These are phyloP conservation scores for Lucilia cuprina DNA, from an alignment of 1,140 invertebrate species.

Conservation along the genomic window DNA sequence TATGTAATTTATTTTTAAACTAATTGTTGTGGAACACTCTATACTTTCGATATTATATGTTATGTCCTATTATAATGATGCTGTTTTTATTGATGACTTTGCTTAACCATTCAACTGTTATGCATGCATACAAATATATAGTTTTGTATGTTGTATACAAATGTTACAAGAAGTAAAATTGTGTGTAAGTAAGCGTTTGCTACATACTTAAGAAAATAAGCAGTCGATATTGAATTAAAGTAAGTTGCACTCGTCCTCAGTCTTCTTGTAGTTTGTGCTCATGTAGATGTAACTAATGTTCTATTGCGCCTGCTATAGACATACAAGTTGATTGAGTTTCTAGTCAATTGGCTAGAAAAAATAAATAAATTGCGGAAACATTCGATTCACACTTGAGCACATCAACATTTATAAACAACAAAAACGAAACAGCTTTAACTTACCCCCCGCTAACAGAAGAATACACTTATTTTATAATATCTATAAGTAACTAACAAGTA, in stretches of 20 bases:
- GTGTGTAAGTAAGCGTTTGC: no score
- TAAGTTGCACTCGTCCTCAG: background rate
- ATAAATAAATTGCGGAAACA: slow-evolving; percentile 44
- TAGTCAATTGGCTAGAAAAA: slow-evolving; percentile 40
- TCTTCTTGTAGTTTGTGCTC: background rate
- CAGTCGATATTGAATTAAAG: no score
- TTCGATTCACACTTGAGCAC: slow-evolving; percentile 41
- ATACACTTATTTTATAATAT: no score
- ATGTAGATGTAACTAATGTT: slow-evolving; percentile 21
- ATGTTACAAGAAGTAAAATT: no score
- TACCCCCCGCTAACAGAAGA: no score
- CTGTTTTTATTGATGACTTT: slow-evolving; percentile 24
- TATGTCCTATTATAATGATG: slow-evolving; percentile 22
- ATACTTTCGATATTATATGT: background rate
- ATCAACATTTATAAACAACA: slow-evolving; percentile 21
- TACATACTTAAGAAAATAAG: no score
- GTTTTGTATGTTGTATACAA: background rate
- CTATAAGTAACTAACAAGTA: background rate
- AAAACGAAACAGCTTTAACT: background rate
- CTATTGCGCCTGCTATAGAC: slow-evolving; percentile 36
- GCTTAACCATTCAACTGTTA: slow-evolving; percentile 22
- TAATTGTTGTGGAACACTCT: background rate
- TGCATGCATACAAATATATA: slow-evolving; percentile 18
- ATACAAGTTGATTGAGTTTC: slow-evolving; percentile 42
- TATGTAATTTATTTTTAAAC: no score